phyloP scores from a whole-genome alignment of 2,113 vertebrate genomes.

The Panthera tigris region DNA sequence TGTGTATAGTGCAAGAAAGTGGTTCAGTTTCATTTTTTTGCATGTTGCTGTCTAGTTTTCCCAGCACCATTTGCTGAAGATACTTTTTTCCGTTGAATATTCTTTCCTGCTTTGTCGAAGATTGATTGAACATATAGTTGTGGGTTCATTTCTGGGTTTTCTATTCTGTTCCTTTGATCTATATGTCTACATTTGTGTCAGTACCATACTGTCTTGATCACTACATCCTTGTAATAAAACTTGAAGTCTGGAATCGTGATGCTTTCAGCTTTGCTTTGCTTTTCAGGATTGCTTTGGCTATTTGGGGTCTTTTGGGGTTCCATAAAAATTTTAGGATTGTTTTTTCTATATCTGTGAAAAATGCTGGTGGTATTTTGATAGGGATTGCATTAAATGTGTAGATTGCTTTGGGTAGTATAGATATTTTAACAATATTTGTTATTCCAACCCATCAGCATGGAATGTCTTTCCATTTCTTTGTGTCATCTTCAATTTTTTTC shows the following conservation, averaged over 20 bases:
- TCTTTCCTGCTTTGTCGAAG: background rate
- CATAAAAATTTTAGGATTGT: background rate
- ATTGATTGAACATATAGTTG: background rate
- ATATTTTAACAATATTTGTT: background rate
- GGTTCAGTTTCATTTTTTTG: background rate
- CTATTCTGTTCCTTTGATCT: background rate
- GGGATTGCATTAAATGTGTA: background rate
- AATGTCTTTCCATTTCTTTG: background rate
- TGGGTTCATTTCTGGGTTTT: background rate
- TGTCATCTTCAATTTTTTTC: background rate
- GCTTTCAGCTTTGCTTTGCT: background rate
- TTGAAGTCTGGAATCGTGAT: background rate
- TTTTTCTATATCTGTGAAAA: background rate
- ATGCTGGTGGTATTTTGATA: background rate
- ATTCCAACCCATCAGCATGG: background rate
- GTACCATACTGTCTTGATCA: background rate
- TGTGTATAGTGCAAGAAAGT: background rate
- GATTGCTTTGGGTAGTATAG: background rate
- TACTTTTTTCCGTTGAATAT: background rate
- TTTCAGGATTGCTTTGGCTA: background rate
- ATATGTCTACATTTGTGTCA: background rate
- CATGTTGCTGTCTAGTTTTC: background rate
- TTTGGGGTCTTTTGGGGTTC: background rate
- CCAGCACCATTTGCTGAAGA: background rate
- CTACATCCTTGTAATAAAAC: background rate